Evolutionary conservation across 1,140 invertebrate genomes (phyloP).

Genomic region (Drosophila arizonae): DNA sequence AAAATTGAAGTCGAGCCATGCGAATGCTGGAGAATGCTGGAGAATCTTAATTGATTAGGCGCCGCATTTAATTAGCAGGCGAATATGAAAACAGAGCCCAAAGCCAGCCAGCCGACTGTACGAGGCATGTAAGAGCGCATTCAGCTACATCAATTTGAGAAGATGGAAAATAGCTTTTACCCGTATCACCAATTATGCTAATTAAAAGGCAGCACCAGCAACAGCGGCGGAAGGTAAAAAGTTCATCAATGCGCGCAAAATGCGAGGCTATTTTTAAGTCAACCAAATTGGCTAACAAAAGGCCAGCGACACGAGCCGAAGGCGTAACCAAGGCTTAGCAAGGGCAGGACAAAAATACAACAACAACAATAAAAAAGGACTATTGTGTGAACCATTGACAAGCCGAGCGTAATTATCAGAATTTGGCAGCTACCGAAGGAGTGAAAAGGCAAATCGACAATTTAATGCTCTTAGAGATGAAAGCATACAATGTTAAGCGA

Average conservation of each 20-base stretch:
- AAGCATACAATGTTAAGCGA: no score
- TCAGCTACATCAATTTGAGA: constrained; percentile 30
- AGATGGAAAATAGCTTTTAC: not conserved
- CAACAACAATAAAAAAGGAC: constrained; percentile 8
- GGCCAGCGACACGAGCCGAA: not conserved
- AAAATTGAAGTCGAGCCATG: constrained; percentile 56
- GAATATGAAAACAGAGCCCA: constrained; percentile 37
- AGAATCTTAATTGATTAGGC: constrained; percentile 71
- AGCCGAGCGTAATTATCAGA: constrained; percentile 65
- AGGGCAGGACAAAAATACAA: constrained; percentile 27
- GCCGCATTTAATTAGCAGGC: constrained; percentile 69
- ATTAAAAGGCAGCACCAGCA: constrained; percentile 55
- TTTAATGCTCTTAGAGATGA: not conserved
- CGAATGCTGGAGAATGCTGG: constrained; percentile 16
- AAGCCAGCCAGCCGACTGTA: constrained; percentile 10
- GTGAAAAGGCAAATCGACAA: not conserved
- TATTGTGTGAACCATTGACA: constrained; percentile 53
- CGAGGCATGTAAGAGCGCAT: constrained; percentile 48
- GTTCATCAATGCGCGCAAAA: constrained; percentile 71
- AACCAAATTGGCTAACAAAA: constrained; percentile 45
- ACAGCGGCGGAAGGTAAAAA: constrained; percentile 29
- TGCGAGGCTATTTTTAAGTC: constrained; percentile 67
- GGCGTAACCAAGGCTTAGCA: constrained; percentile 32
- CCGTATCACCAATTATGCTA: constrained; percentile 74
- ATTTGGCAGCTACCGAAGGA: constrained; percentile 49